phyloP scores from a whole-genome alignment of 2,888 invertebrate species.

The Cryptosula pallasiana region DNA sequence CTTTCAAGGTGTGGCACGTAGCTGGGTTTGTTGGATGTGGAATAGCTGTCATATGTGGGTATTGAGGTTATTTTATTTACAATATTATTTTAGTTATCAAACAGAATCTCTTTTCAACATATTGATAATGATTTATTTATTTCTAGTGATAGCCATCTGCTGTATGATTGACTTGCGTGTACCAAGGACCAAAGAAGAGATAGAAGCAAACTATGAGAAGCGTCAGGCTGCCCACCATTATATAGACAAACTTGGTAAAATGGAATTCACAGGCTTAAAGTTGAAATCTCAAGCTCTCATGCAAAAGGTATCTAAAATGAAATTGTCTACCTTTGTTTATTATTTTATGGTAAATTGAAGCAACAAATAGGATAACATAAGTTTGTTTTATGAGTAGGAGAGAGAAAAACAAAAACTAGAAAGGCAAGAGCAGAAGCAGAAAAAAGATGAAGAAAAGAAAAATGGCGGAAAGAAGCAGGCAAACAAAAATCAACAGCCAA shows the following conservation, averaged over 20 bases:
- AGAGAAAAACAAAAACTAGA: conserved; percentile 1
- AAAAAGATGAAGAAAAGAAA: neutral
- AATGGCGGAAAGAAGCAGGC: neutral
- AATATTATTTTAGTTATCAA: too few relatives aligned
- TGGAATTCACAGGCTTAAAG: conserved; percentile 14
- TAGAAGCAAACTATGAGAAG: conserved; percentile 23
- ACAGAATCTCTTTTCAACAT: too few relatives aligned
- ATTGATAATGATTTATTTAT: too few relatives aligned
- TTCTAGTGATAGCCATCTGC: conserved; percentile 21
- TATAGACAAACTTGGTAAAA: conserved; percentile 18
- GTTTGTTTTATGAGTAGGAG: neutral
- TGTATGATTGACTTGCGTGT: conserved; percentile 23
- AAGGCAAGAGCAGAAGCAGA: too few relatives aligned
- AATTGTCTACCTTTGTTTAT: neutral
- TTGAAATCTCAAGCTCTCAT: conserved; percentile 5
- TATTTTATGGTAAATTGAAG: neutral
- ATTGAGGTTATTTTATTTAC: neutral
- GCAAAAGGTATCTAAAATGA: neutral
- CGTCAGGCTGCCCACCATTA: conserved; percentile 22
- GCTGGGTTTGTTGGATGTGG: conserved; percentile 4
- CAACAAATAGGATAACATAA: neutral
- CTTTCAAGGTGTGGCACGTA: conserved; percentile 24
- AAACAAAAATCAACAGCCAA: neutral
- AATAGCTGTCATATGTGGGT: conserved; percentile 8
- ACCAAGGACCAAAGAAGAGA: conserved; percentile 23